phyloP scores from a whole-genome alignment of 2,888 invertebrate species.

The Epistrophe grossulariae region DNA sequence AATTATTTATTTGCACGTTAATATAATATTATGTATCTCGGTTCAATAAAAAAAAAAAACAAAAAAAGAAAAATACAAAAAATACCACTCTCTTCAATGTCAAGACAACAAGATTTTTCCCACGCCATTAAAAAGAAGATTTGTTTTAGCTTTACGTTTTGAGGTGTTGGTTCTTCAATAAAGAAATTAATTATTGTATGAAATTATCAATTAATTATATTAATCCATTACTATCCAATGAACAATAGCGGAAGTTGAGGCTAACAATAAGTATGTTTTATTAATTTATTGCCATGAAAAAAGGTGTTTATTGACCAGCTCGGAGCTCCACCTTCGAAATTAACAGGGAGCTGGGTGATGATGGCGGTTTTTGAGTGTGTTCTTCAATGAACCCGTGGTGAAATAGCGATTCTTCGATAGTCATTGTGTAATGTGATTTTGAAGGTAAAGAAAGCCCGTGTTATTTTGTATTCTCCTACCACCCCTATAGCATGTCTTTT shows the following conservation, averaged over 20 bases:
- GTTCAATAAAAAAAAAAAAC: neutral
- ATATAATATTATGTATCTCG: neutral
- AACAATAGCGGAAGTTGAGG: conserved; percentile 50
- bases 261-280: conserved; percentile 21
- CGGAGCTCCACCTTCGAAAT: too few species aligned
- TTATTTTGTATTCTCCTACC: too few species aligned
- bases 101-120: conserved; percentile 8
- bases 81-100: conserved; percentile 19
- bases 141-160: neutral
- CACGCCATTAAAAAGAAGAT: neutral
- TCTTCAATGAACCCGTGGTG: too few species aligned
- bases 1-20: neutral
- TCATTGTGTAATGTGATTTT: too few species aligned
- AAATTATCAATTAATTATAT: conserved; percentile 62
- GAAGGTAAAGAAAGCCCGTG: too few species aligned
- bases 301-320: conserved; percentile 27
- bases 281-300: conserved; percentile 40
- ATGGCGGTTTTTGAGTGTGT: too few species aligned
- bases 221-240: conserved; percentile 44
- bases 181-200: conserved; percentile 46
- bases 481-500: too few species aligned
- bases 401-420: too few species aligned
- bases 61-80: too few species aligned
- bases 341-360: too few species aligned
- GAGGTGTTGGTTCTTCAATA: conserved; percentile 26